Conservation (phyloP, 2,113 vertebrate genomes). For the Mohoua ochrocephala region DNA sequence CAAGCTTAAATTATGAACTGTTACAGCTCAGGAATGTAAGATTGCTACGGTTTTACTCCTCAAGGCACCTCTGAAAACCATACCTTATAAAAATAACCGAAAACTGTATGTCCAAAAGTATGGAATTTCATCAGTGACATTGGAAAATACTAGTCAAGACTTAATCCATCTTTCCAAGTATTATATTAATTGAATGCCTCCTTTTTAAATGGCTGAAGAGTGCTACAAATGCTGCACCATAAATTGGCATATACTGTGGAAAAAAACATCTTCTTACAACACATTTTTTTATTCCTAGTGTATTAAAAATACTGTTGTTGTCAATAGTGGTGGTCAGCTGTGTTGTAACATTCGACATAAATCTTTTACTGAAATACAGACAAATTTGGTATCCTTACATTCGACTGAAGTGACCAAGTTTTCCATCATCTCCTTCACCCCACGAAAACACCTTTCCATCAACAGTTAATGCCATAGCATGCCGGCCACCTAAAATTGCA, state of each 20-base stretch:
- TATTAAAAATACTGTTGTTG: neutral
- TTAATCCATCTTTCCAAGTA: neutral
- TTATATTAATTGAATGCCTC: neutral
- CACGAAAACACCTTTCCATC: constrained; percentile 99
- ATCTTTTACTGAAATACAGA: neutral
- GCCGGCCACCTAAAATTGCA: constrained; percentile 83
- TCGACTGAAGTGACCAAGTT: constrained; percentile 97
- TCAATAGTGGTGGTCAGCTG: neutral
- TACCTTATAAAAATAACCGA: neutral
- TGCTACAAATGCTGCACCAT: neutral
- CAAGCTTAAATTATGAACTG: neutral
- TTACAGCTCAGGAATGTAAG: neutral
- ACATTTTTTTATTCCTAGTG: neutral
- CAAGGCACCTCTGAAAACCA: neutral
- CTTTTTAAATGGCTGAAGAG: neutral
- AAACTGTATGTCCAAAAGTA: neutral
- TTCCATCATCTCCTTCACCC: constrained; percentile 98
- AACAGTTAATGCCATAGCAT: constrained; percentile 94
- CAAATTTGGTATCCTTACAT: constrained; percentile 77
- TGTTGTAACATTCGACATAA: neutral
- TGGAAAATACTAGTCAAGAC: neutral
- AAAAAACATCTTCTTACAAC: neutral
- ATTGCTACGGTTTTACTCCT: neutral
- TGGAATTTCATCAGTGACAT: neutral
- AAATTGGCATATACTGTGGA: neutral